These are phyloP conservation scores for Falco berigora DNA, from an alignment of 2,797 vertebrate species.

Conservation along the genomic window DNA sequence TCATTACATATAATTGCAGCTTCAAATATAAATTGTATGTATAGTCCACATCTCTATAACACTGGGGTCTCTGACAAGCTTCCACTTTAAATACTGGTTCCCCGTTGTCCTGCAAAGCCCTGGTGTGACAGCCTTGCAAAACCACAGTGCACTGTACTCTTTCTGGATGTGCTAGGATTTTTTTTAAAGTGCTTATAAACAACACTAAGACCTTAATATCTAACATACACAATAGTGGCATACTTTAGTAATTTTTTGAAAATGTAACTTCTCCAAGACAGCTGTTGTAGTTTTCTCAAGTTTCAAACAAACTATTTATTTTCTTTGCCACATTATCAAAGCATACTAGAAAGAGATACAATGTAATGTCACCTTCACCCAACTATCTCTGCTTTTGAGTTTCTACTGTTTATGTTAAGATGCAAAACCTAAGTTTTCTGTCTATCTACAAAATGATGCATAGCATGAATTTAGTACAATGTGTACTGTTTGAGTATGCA, in stretches of 20 bases:
- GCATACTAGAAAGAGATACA: not conserved
- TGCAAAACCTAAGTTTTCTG: not conserved
- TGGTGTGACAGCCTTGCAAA: not conserved
- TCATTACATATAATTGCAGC: not conserved
- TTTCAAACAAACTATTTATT: not conserved
- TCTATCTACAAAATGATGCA: not conserved
- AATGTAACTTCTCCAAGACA: not conserved
- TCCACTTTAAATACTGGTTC: not conserved
- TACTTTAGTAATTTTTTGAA: not conserved
- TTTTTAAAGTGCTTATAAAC: not conserved
- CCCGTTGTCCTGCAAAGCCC: not conserved
- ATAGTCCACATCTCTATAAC: not conserved
- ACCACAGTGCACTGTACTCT: too few relatives aligned
- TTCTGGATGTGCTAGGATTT: not conserved
- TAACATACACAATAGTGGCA: not conserved
- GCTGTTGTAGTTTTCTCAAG: not conserved
- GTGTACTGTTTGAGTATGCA: not conserved
- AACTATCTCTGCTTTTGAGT: not conserved
- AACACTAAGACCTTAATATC: not conserved
- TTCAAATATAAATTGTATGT: not conserved
- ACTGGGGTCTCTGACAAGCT: not conserved
- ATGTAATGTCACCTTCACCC: not conserved
- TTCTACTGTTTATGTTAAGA: not conserved
- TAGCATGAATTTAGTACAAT: not conserved
- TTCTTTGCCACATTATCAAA: not conserved